Evolutionary conservation across 2,797 vertebrate species (phyloP), one percentile per base, ranked within the genome.

Genomic region (Tympanoctomys barrerae): DNA sequence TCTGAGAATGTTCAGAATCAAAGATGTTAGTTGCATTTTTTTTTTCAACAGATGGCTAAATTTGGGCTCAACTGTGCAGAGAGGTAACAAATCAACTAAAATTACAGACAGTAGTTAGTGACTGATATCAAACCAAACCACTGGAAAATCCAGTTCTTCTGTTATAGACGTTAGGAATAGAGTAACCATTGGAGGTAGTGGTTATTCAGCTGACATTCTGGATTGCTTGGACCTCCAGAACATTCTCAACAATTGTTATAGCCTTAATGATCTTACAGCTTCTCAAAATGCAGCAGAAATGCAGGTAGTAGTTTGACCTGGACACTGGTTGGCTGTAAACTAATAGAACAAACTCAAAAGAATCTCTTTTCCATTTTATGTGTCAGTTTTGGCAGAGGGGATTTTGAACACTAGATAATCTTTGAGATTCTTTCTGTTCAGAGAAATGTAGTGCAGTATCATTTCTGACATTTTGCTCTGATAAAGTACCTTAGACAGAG

Each of bases 401-500:
- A 26, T 33, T 26, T 75, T 68, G 4, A 0, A 49, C 13, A 79
- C 24, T 90, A 79, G 26, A 79, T 19, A 80, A 64, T 33, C 18
- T 94, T 59, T 75, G 70, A 86, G n/a, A 83, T 52, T 21, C 9
- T 87, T 78, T 81, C 73, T 89, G 28, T 70, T 95, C 64, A 82
- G 83, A 87, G 59, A 91, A 75, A 57, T 36, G 21, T 80, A 59
- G 87, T 96, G 5, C 31, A 91, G 62, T 19, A 89, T 42, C 46
- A 68, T 16, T 81, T 91, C 39, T 75, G 66, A 71, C 28, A 68
- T 84, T 86, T 46, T 73, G 26, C 59, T 85, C 64, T 52, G 90
- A 79, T 62, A 92, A 84, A 75, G 49, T 70, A 78, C 21, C 33
- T 79, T 52, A 75, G 62, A 68, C 85, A 96, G 31, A 94, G n/a